phyloP scores from a whole-genome alignment of 2,888 invertebrate genomes.

The Pachymerium ferrugineum region DNA sequence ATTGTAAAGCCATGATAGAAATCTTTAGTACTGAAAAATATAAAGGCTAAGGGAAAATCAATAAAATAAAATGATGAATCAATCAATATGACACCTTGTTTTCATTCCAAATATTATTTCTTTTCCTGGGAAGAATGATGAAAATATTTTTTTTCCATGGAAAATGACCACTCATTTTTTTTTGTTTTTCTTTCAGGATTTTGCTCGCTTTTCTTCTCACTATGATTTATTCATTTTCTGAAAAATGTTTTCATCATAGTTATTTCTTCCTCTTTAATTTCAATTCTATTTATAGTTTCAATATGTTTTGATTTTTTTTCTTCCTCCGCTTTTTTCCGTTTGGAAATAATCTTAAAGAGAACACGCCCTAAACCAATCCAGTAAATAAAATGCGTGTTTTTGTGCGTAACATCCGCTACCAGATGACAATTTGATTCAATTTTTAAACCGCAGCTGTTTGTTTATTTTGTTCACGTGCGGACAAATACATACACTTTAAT shows the following conservation, averaged over 20 bases:
- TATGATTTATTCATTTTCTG: not conserved
- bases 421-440: not conserved
- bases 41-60: no score
- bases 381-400: slow-evolving; percentile 6
- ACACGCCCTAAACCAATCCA: slow-evolving; percentile 3
- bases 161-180: slow-evolving; percentile 6
- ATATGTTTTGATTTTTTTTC: not conserved
- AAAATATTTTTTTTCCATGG: not conserved
- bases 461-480: no score
- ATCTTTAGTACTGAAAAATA: not conserved
- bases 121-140: not conserved
- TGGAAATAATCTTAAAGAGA: not conserved
- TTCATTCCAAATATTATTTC: not conserved
- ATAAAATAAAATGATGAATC: no score
- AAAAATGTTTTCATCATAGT: not conserved
- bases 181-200: not conserved
- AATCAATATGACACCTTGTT: not conserved
- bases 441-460: not conserved
- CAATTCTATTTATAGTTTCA: not conserved
- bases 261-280: slow-evolving; percentile 7
- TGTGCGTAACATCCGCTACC: no score
- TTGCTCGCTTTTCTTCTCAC: not conserved
- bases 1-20: not conserved
- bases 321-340: not conserved
- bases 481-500: no score